Base-by-base conservation (phyloP, 2,797 vertebrate genomes). In the Decapterus maruadsi region DNA sequence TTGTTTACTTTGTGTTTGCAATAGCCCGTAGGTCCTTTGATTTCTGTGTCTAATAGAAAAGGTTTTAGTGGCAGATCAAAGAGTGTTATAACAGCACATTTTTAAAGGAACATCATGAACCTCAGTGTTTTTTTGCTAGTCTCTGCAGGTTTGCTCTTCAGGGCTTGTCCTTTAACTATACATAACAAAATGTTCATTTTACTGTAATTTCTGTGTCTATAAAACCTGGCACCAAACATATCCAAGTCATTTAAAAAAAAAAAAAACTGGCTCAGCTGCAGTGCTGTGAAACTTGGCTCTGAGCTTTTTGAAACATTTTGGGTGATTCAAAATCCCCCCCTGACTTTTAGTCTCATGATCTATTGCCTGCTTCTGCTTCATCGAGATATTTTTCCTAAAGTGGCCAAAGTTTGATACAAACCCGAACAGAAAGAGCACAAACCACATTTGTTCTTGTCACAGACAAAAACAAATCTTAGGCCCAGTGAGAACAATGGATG, bases 31-130 rank as follows among this genome's bases (percentile, higher is more conserved):
- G 72, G 69, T 78, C 68, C 64, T 81, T 72, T 72, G 20, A 83
- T 71, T 68, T 22, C 6, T 2, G 0, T 54, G 22, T 57, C 51
- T 67, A 38, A 36, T 11, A 22, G 4, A 53, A 62, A 69, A 34
- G 60, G 10, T 71, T 72, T n/a, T 68, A 73, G 42, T 67, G 51
- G 36, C 31, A 62, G 61, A 86, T 86, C 42, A 80, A 78, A 68
- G 48, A 54, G 6, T 46, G 19, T 55, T 80, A 26, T 14, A 20
- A 43, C 26, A 14, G 8, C 17, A 22, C 14, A 40, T 43, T 60
- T 68, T 59, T 31, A 14, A 58, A 2, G 57, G 12, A 48, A 64
- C 40, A 3, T 17, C 22, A 45, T 6, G 8, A 65, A n/a, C 43
- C 65, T 71, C 31, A 56, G 1, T 36, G 20, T 43, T 19, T 17